Evolutionary conservation across 2,113 vertebrate species (phyloP).

Genomic region (Maccullochella peelii): DNA sequence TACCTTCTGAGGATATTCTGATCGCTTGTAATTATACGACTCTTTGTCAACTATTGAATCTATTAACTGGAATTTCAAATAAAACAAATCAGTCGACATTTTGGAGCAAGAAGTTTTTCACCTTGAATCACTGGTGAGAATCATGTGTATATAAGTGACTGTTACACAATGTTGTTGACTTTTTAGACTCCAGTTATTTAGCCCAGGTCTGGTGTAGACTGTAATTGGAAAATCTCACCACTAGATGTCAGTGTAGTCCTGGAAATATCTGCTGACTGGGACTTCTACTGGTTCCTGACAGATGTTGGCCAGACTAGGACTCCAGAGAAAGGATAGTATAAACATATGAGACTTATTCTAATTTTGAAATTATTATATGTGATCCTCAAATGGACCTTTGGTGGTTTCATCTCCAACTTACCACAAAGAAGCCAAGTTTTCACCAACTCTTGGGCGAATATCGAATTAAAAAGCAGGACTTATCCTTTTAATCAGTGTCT

Average conservation of each 20-base stretch:
- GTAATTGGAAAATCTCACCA: slow-evolving; percentile 28
- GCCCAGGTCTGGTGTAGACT: not conserved
- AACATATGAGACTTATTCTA: not conserved
- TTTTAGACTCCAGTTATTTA: not conserved
- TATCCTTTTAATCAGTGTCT: slow-evolving; percentile 27
- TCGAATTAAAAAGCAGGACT: slow-evolving; percentile 19
- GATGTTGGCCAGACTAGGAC: not conserved
- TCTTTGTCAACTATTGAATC: not conserved
- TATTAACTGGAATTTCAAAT: not conserved
- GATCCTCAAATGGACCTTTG: not conserved
- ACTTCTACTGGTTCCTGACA: not conserved
- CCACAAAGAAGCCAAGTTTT: not conserved
- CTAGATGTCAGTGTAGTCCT: slow-evolving; percentile 64
- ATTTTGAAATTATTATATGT: not conserved
- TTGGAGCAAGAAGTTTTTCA: not conserved
- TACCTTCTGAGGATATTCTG: not conserved
- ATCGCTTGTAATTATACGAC: not conserved
- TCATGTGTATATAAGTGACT: not conserved
- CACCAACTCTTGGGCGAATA: not conserved
- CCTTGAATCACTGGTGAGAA: not conserved
- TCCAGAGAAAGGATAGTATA: not conserved
- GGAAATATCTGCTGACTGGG: not conserved
- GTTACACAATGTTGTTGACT: not conserved
- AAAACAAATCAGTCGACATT: not conserved
- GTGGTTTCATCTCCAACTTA: not conserved